These are phyloP conservation scores for Aurelia aurita DNA, from an alignment of 30 jellyfish, hydroid and myxozoan species.

Conservation along the genomic window DNA sequence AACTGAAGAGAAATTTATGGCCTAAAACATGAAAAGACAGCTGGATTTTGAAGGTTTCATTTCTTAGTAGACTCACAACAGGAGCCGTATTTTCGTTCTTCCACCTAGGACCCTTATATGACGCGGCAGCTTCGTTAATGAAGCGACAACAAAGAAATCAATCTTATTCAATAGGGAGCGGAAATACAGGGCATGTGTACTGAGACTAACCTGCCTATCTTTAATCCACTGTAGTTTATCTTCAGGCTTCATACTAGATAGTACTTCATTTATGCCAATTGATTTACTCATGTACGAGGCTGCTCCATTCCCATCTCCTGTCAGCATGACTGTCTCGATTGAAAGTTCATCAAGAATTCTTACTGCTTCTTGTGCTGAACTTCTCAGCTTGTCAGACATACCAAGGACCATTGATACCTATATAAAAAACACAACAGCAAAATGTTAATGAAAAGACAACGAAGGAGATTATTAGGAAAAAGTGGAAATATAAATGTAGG, in stretches of 20 bases:
- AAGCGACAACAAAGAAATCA: not conserved
- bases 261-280: slow-evolving; percentile 42
- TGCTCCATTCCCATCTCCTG: slow-evolving; percentile 81
- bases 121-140: too few species aligned
- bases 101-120: too few species aligned
- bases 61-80: too few species aligned
- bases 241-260: slow-evolving; percentile 62
- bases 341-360: slow-evolving; percentile 15
- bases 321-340: slow-evolving; percentile 42
- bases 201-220: slow-evolving; percentile 29
- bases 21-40: too few species aligned
- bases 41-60: too few species aligned
- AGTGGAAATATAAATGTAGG: too few species aligned
- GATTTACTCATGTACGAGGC: slow-evolving; percentile 41
- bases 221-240: slow-evolving; percentile 65
- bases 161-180: not conserved
- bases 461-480: too few species aligned
- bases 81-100: too few species aligned
- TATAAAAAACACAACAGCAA: not conserved
- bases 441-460: too few species aligned
- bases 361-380: slow-evolving; percentile 43
- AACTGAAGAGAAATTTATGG: too few species aligned
- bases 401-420: slow-evolving; percentile 55
- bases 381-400: slow-evolving; percentile 70
- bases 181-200: not conserved